Conservation (phyloP, 2,113 vertebrate genomes). For the Leptobrachium ailaonicum region DNA sequence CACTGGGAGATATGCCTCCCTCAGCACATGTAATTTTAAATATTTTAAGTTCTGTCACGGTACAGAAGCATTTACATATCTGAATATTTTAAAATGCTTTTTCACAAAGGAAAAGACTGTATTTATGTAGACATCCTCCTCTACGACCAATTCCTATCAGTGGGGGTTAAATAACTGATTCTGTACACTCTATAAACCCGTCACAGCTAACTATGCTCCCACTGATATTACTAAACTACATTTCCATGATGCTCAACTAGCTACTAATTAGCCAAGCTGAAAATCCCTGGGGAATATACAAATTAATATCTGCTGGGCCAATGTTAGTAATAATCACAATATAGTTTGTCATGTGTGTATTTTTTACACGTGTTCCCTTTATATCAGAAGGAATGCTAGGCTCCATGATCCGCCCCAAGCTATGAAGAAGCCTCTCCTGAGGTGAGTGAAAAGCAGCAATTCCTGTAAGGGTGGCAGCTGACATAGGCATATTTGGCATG, state of each 20-base stretch:
- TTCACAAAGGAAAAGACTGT: neutral
- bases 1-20: neutral
- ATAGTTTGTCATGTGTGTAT: too few species aligned
- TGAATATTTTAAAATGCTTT: neutral
- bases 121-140: neutral
- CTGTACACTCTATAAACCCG: too few species aligned
- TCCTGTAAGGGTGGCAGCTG: neutral
- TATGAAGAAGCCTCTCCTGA: neutral
- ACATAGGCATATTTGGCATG: constrained; percentile 17
- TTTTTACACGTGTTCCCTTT: too few species aligned
- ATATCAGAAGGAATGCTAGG: neutral
- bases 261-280: too few species aligned
- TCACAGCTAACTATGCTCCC: too few species aligned
- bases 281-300: too few species aligned
- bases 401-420: neutral
- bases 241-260: too few species aligned
- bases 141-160: too few species aligned
- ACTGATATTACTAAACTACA: too few species aligned
- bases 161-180: too few species aligned
- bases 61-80: neutral
- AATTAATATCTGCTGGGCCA: too few species aligned
- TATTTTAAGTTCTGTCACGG: neutral
- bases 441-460: neutral
- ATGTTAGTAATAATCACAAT: too few species aligned
- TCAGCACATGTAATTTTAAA: neutral